Evolutionary conservation across 53 echinoderm and acorn worm species (phyloP).

Genomic region (Antedon mediterranea): DNA sequence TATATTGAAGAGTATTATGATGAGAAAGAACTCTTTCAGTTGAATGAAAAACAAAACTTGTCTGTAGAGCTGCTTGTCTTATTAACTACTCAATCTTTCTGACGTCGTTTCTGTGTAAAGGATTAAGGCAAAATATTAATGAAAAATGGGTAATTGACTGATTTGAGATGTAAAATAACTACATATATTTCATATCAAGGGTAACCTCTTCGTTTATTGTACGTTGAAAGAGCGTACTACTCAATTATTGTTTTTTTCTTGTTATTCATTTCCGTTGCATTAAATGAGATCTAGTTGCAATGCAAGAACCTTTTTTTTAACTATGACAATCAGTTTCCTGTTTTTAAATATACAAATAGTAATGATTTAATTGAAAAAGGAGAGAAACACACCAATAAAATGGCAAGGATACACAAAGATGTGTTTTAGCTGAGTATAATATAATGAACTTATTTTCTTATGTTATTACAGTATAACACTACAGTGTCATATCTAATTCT

Average conservation of each 20-base stretch:
- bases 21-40: background rate
- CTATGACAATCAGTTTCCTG: too few species aligned
- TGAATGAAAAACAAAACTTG: background rate
- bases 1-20: background rate
- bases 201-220: background rate
- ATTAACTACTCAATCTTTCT: background rate
- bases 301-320: too few species aligned
- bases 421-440: too few species aligned
- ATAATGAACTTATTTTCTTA: too few species aligned
- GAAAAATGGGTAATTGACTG: background rate
- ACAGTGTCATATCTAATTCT: too few species aligned
- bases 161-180: background rate
- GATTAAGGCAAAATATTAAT: background rate
- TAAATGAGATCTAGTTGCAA: too few species aligned
- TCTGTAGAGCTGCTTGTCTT: background rate
- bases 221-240: background rate
- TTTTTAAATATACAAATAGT: too few species aligned
- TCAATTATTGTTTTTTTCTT: background rate
- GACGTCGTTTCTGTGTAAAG: background rate
- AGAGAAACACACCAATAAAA: too few species aligned
- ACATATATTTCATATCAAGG: background rate
- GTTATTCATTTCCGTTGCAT: background rate
- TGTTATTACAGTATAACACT: too few species aligned
- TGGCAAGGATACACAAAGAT: too few species aligned
- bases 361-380: too few species aligned